Evolutionary conservation across 2,888 invertebrate genomes (phyloP).

Genomic region (Scrobipalpa costella): DNA sequence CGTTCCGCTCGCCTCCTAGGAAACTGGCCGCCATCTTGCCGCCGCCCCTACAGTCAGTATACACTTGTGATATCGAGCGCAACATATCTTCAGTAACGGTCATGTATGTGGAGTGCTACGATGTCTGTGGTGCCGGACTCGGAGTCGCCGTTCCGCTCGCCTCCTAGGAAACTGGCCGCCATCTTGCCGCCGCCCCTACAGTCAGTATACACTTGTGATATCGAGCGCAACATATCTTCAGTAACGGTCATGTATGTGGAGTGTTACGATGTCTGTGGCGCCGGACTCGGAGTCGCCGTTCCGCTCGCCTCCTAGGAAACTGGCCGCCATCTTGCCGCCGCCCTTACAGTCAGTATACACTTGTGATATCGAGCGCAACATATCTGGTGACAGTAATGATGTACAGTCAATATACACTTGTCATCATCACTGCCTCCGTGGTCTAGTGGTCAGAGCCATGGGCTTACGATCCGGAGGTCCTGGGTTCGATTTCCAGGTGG

Average conservation of each 20-base stretch:
- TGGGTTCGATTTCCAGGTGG: too few species aligned
- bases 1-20: background rate
- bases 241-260: constrained; percentile 85
- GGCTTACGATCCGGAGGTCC: too few species aligned
- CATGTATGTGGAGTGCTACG: constrained; percentile 86
- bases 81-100: constrained; percentile 79
- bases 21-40: background rate
- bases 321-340: background rate
- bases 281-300: background rate
- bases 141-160: constrained; percentile 28
- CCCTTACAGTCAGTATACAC: background rate
- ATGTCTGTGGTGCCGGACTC: background rate
- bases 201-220: constrained; percentile 74
- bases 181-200: constrained; percentile 52
- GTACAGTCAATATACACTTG: background rate
- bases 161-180: constrained; percentile 34
- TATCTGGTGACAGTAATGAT: constrained; percentile 79
- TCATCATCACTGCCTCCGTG: too few species aligned
- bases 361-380: constrained; percentile 84
- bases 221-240: constrained; percentile 80
- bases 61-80: constrained; percentile 67
- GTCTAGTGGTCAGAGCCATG: too few species aligned
- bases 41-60: background rate
- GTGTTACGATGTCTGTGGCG: constrained; percentile 72
- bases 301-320: background rate